Evolutionary conservation across 2,888 invertebrate genomes (phyloP), one percentile per base, ranked within the genome.

Genomic region (Oligia strigilis): DNA sequence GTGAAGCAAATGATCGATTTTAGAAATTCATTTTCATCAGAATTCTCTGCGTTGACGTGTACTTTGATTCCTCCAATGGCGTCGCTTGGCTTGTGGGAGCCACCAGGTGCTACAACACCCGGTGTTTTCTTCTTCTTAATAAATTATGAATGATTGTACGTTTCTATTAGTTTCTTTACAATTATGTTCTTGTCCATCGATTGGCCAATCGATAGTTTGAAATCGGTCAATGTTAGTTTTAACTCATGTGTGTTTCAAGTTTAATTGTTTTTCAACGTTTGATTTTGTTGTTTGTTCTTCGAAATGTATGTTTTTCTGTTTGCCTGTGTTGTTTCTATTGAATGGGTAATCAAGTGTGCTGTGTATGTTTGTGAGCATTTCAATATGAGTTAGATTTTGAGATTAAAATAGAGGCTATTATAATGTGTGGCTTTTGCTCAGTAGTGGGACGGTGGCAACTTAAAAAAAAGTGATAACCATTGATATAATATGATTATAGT

Each of bases 1-100:
- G 76, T 83, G 85, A 85, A 80, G 64, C 62, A 87, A 93, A 86
- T 95, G 94, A 94, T 96, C 91, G 94, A 96, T 95, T 94, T 93
- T 85, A 88, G 46, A 86, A 88, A 87, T 93, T 92, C 92, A 94
- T 86, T 93, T 91, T 91, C 93, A 89, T 91, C 85, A 89, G 76
- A 81, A 75, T 76, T 73, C 80, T 82, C 80, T 80, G 58, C 79
- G 67, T 82, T 95, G 95, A 96, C 96, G 96, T 96, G 95, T 94
- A 88, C 84, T 91, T 94, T 93, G 92, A 93, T 93, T 91, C 77
- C 85, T 81, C 92, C 92, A 94, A 94, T 94, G 89, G 90, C 85
- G 81, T 78, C 72, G 78, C 75, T 80, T 80, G 79, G 67, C 72
- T 70, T 83, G 82, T 96, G 96, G 84, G 95, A 97, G 92, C 62